Evolutionary conservation across 2,797 vertebrate species (phyloP), one percentile per base, ranked within the genome.

Genomic region (Melanogrammus aeglefinus): DNA sequence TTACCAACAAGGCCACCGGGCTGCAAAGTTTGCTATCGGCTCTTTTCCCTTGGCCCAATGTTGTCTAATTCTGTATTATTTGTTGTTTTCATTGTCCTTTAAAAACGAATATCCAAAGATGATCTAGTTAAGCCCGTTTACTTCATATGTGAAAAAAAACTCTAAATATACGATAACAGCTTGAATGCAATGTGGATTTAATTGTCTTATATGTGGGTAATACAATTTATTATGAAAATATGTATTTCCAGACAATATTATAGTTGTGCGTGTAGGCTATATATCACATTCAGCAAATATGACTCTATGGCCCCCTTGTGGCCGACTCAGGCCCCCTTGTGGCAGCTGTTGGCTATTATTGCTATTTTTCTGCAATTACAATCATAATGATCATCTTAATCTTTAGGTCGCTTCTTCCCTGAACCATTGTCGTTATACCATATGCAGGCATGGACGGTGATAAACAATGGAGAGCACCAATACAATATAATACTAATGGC

Each of bases 1-100:
- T 85, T 93, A 72, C 39, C 92, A 89, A 85, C 89, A 86, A 29
- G 57, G 78, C 21, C 13, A 8, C 31, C 7, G 63, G 63, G 24
- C 27, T 33, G 27, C 27, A 47, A 24, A 18, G 35, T 71, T 9
- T 41, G 29, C n/a, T 29, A 24, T 24, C 24, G 18, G 21, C 14
- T 14, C 31, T 76, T 18, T 70, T 76, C 63, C 2, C 10, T 12
- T n/a, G 70, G 18, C 8, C 31, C 24, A 31, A 14, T 31, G 4
- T 5, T 0, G 2, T 27, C 5, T 29, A 31, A 31, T 71, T 27
- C 10, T 75, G 16, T 14, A 14, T 69, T 71, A 5, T 76, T 24
- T n/a, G 1, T 66, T 66, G 63, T 66, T 71, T 13, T 71, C 13
- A 13, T 31, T 27, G 69, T 12, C 12, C 10, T 33, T 71, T 2